Base-by-base conservation (phyloP, 1,140 invertebrate genomes). In the Branchinecta lynchi region DNA sequence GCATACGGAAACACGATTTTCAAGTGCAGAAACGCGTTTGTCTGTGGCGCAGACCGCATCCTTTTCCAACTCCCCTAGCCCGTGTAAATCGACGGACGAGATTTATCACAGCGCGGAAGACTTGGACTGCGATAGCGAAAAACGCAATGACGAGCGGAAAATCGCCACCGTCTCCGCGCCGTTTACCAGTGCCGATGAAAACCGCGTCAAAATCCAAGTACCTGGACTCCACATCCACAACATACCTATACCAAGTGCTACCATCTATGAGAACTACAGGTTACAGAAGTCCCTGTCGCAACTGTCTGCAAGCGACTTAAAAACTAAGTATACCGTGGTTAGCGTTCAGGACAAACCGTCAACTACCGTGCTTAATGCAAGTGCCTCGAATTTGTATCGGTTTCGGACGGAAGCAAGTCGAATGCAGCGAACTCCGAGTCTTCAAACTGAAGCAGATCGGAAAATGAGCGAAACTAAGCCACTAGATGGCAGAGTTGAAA, bases 121-220 rank as follows among this genome's bases (percentile, higher is more conserved):
- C 20, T 68, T n/a, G 21, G 8, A 32, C 9, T 44, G 15, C n/a
- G 43, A 32, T 32, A 60, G 17, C 51, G 51, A 60, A 20, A 12
- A 12, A 60, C 12, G 17, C 12, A 15, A 60, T 60, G 51, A 60
- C 51, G 65, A 70, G 15, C 44, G 45, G 66, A 51, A 66, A 46
- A 15, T 67, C 32, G 65, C 71, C 46, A 17, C 68, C 43, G 43
- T 72, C 43, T 60, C 66, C 21, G 44, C 66, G 66, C 45, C 66
- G 15, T 68, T 20, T 32, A n/a, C 12, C 32, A 68, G 45, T 44
- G 44, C 43, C 9, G 72, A 73, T 44, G 72, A 73, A 66, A 73
- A 73, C 17, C 43, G 66, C 44, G 72, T 73, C 5, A 73, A 71
- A 68, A 73, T 73, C 17, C 72, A 73, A 70, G 72, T 73, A 7